Conservation (phyloP, 2,888 invertebrate species). For the Strigamia transsilvanica region DNA sequence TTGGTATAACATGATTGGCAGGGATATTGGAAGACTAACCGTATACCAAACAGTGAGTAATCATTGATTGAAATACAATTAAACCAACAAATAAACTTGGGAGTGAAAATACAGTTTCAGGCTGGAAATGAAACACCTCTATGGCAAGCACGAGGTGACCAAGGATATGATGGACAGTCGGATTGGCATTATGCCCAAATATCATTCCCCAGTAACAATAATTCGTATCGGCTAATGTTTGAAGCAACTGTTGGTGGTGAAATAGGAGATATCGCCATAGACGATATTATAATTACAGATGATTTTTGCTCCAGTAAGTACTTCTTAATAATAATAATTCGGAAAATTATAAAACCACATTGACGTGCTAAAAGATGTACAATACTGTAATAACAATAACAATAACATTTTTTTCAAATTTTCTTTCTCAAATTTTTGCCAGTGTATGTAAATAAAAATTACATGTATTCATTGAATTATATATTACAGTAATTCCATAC, state of each 20-base stretch:
- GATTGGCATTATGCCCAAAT: conserved; percentile 23
- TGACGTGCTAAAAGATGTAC: no score
- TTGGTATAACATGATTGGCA: conserved; percentile 33
- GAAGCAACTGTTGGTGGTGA: neutral
- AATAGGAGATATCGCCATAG: neutral
- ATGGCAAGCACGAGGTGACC: neutral
- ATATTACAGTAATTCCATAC: no score
- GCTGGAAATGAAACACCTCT: neutral
- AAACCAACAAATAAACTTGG: neutral
- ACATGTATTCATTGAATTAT: no score
- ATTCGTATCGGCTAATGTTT: neutral
- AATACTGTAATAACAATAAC: no score
- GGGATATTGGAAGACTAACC: neutral
- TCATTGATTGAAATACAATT: neutral
- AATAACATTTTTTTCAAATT: no score
- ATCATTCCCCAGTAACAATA: neutral
- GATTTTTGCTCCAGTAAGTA: neutral
- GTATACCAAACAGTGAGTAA: neutral
- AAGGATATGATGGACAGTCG: neutral
- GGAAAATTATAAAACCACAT: no score
- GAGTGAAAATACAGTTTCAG: neutral
- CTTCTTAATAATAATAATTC: no score
- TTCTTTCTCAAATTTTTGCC: no score
- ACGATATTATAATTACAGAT: conserved; percentile 22
- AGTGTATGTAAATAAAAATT: no score